Base-by-base conservation (phyloP, 2,888 invertebrate species). In the Drosophila recens region DNA sequence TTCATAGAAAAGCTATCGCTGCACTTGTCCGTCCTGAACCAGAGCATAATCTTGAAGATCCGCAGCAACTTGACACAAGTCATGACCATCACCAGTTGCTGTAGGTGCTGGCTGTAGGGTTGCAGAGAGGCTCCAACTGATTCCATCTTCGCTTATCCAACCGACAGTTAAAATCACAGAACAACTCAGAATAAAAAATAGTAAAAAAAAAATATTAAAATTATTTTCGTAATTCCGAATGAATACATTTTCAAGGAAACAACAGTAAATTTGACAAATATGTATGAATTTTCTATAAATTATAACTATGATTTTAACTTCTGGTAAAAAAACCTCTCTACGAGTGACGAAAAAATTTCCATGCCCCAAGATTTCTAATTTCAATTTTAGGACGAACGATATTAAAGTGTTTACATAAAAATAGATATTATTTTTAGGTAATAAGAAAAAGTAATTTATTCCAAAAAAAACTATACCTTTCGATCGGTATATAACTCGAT, bases 31-130 rank as follows among this genome's bases (percentile, higher is more conserved):
- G 3, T 10, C 8, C 8, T 51, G 4, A 59, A 1, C 0, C 15
- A 40, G 2, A 15, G 13, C 0, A 72, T 8, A 6, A 57, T 0
- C 23, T 36, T 20, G 11, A 75, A 3, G 8, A 57, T 42, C 0
- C 48, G 66, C 4, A 49, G 9, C 6, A 72, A 3, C 11, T 66
- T 77, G 1, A 74, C n/a, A 9, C 48, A 45, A 15, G 15, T 77
- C 34, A 63, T 42, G 0, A 27, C 4, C 5, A 48, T 34, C 10
- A 51, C 33, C 34, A 76, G n/a, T 1, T 23, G 15, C 6, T 46
- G 23, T 15, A 76, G 23, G 0, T 34, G n/a, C 1, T n/a, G 2
- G 8, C 45, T 75, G 9, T 59, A 11, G 2, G 58, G 51, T 5
- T 27, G 33, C 11, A 64, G n/a, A 0, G 36, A 9, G 0, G 8